Evolutionary conservation across 2,888 invertebrate genomes (phyloP).

Genomic region (Stenodema calcarata): DNA sequence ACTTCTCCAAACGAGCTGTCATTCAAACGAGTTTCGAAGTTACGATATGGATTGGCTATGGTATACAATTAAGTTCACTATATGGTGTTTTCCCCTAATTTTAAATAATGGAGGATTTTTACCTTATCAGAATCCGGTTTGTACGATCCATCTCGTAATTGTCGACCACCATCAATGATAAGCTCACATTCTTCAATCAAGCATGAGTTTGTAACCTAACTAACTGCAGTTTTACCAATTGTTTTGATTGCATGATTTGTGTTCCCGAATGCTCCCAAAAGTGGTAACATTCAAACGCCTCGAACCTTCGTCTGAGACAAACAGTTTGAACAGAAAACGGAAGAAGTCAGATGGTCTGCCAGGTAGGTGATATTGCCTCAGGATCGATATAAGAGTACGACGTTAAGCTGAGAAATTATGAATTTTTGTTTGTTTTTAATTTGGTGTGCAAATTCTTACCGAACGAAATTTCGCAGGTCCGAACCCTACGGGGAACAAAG

Average conservation of each 20-base stretch:
- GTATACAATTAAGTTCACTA: background rate
- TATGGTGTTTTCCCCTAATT: too few species aligned
- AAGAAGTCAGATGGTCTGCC: slow-evolving; percentile 71
- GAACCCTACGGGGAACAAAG: slow-evolving; percentile 65
- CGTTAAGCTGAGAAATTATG: background rate
- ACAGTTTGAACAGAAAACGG: slow-evolving; percentile 67
- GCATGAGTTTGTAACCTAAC: slow-evolving; percentile 54
- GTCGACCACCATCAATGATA: background rate
- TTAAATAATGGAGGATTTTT: too few species aligned
- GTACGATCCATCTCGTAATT: background rate
- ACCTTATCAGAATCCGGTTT: background rate
- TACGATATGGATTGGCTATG: background rate
- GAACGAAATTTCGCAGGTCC: slow-evolving; percentile 61
- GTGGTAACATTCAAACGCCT: slow-evolving; percentile 86
- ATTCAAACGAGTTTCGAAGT: background rate
- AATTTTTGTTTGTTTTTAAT: background rate
- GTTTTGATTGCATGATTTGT: slow-evolving; percentile 61
- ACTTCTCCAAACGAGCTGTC: background rate
- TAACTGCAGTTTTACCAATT: slow-evolving; percentile 56
- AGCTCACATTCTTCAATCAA: slow-evolving; percentile 40
- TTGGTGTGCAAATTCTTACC: slow-evolving; percentile 21
- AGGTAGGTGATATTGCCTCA: slow-evolving; percentile 1
- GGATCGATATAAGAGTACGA: background rate
- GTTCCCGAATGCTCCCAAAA: slow-evolving; percentile 60
- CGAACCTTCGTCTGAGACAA: slow-evolving; percentile 60